Evolutionary conservation across 2,888 invertebrate species (phyloP), one percentile per base, ranked within the genome.

Genomic region (Drosophila antonietae): DNA sequence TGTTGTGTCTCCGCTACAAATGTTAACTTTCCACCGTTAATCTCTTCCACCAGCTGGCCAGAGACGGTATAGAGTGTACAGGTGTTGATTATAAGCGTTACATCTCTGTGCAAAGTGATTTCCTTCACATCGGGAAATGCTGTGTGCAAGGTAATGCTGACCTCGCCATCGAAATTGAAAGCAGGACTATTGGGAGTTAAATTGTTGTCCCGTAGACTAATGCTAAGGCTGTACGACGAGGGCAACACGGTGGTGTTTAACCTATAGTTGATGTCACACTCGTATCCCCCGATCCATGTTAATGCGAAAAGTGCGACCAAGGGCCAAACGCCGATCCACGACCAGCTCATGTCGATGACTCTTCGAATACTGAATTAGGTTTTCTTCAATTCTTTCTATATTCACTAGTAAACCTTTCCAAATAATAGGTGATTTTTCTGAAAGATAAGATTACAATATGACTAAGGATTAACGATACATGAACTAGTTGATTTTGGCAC

Each of bases 71-170:
- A 75, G 0, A 91, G 71, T 18, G 55, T 35, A 43, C 80, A 77
- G 0, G 64, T 53, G 3, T 18, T 49, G 9, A 92, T 87, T 1
- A 79, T 65, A 2, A 91, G 62, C 4, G 46, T 28, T 0, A 70
- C 57, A 20, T 88, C 82, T 2, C 93, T 91, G 70, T 95, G 95
- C 0, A 95, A 84, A 0, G 93, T 93, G 41, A 95, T 93, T 86
- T 93, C 89, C 0, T 69, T 84, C 0, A 94, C 92, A 67, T 93
- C 90, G 8, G 15, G 9, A 8, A 28, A 15, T 9, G 81, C 73
- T 0, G 93, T 92, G 92, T 93, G 88, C 57, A 95, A 88, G 5
- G 94, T 94, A 43, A 95, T 94, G 23, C 92, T 71, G 3, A 91
- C 90, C 31, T 85, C 74, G n/a, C 92, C 92, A 58, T 89, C 78